Evolutionary conservation across 2,113 vertebrate species (phyloP).

Genomic region (Oryzias celebensis): DNA sequence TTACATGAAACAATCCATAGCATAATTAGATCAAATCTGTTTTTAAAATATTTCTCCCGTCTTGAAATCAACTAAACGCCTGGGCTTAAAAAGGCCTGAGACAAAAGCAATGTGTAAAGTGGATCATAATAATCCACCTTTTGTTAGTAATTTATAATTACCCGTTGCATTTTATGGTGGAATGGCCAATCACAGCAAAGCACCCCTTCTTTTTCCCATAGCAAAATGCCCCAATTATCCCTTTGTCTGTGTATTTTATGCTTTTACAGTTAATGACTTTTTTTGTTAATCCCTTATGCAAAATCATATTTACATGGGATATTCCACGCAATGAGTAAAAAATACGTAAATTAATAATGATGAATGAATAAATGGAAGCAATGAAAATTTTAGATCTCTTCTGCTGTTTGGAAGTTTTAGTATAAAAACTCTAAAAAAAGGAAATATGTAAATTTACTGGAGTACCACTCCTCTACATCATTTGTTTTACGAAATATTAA

Average conservation of each 20-base stretch:
- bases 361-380: too few relatives aligned
- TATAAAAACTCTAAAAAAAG: too few relatives aligned
- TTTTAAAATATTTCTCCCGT: too few relatives aligned
- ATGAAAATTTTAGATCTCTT: too few relatives aligned
- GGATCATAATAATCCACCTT: neutral
- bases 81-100: too few relatives aligned
- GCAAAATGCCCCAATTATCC: neutral
- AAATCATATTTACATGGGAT: neutral
- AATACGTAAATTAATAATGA: neutral
- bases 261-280: neutral
- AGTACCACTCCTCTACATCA: neutral
- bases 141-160: constrained; percentile 9
- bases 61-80: too few relatives aligned
- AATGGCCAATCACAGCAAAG: constrained; percentile 4
- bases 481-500: neutral
- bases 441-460: neutral
- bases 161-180: neutral
- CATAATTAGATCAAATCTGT: too few relatives aligned
- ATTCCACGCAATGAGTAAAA: neutral
- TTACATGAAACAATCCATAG: too few relatives aligned
- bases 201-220: constrained; percentile 3
- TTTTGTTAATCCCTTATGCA: neutral
- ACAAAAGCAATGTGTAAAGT: too few relatives aligned
- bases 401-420: too few relatives aligned
- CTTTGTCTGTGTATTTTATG: constrained; percentile 2